phyloP scores from a whole-genome alignment of 37 sponge, comb jelly and placozoan species.

The Halichondria panicea region DNA sequence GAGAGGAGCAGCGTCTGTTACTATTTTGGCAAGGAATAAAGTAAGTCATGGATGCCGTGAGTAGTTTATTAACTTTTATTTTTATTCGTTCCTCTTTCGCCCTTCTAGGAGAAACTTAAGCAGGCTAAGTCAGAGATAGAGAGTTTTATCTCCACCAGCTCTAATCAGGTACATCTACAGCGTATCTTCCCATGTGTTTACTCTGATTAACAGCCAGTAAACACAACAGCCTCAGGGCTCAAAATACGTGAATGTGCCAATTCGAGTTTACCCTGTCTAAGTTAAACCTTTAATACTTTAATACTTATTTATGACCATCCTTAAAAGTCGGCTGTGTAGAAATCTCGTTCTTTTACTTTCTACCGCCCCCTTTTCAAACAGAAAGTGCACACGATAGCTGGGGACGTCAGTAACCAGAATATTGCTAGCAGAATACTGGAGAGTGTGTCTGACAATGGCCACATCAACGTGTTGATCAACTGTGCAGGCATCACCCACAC shows the following conservation, averaged over 20 bases:
- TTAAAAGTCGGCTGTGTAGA: too few relatives aligned
- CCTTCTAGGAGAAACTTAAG: constrained; percentile 14
- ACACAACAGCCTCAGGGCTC: too few relatives aligned
- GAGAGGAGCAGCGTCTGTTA: constrained; percentile 71
- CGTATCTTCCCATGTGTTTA: too few relatives aligned
- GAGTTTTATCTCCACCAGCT: background rate
- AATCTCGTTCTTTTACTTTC: too few relatives aligned
- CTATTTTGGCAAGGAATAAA: constrained; percentile 77
- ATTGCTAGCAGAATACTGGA: constrained; percentile 18
- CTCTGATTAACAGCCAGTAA: too few relatives aligned
- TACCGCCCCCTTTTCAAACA: background rate
- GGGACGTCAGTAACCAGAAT: constrained; percentile 21
- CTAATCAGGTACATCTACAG: constrained; percentile 8
- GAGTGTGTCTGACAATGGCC: constrained; percentile 23
- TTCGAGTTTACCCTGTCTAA: too few relatives aligned
- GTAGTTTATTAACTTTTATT: too few relatives aligned
- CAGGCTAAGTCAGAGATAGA: constrained; percentile 32
- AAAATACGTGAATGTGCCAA: too few relatives aligned
- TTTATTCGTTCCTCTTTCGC: background rate
- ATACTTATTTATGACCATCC: background rate
- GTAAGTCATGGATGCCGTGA: constrained; percentile 17
- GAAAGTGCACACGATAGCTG: constrained; percentile 46
- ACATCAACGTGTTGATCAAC: constrained; percentile 91
- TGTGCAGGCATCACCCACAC: constrained; percentile 86
- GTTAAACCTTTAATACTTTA: background rate